Evolutionary conservation across 2,797 vertebrate species (phyloP).

Genomic region (Margarornis squamiger): DNA sequence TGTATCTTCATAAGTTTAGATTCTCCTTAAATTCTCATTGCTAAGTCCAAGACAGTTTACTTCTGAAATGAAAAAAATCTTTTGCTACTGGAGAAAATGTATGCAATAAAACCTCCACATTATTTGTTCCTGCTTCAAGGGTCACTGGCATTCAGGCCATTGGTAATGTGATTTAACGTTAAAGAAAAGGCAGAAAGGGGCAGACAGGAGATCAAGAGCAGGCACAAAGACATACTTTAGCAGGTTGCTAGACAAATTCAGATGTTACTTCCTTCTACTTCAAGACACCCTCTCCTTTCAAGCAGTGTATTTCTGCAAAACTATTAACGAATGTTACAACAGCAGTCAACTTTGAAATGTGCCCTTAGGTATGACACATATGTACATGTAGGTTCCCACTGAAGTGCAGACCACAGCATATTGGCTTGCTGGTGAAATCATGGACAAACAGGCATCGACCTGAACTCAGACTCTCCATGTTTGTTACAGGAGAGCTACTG

Average conservation of each 20-base stretch:
- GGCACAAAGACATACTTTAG: not conserved
- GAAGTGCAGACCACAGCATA: not conserved
- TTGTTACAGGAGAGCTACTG: not conserved
- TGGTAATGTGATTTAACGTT: not conserved
- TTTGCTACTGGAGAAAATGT: not conserved
- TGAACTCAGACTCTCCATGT: accelerated
- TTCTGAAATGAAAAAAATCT: not conserved
- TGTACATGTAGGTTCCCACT: not conserved
- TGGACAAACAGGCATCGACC: not conserved
- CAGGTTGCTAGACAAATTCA: not conserved
- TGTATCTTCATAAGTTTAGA: not conserved
- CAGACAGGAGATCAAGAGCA: not conserved
- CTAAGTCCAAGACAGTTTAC: not conserved
- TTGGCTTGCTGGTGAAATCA: not conserved
- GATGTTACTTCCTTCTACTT: not conserved
- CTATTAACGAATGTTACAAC: not conserved
- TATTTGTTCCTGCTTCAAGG: not conserved
- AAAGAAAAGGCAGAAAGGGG: not conserved
- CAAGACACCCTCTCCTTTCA: not conserved
- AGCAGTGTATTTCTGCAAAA: not conserved
- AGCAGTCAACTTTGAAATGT: not conserved
- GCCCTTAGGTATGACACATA: not conserved
- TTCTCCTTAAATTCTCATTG: not conserved
- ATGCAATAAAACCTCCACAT: not conserved
- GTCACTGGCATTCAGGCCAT: not conserved